These are phyloP conservation scores for Brachypodius melanocephalos DNA, from an alignment of 2,113 vertebrate genomes.

Conservation along the genomic window DNA sequence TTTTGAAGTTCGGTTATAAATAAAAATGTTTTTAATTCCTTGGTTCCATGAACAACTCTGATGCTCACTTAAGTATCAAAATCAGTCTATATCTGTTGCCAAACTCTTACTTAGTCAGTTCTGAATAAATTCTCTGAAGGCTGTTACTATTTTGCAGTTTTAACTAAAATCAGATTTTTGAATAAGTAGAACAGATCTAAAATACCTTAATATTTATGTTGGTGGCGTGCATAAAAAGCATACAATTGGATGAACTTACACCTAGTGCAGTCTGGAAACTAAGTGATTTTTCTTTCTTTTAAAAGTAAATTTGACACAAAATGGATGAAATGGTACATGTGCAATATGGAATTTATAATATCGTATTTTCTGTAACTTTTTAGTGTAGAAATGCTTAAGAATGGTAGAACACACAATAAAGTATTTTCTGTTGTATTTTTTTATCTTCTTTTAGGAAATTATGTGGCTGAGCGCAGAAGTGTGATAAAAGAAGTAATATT, in stretches of 20 bases:
- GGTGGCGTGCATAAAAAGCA: neutral
- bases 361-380: neutral
- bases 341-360: neutral
- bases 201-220: neutral
- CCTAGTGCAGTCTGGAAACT: neutral
- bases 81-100: neutral
- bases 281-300: neutral
- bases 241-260: neutral
- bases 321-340: neutral
- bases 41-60: neutral
- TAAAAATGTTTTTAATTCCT: neutral
- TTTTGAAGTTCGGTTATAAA: neutral
- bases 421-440: neutral
- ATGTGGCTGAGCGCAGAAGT: conserved; percentile 68
- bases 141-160: neutral
- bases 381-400: neutral
- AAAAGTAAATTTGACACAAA: neutral
- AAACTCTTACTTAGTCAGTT: neutral
- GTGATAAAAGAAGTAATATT: conserved; percentile 78
- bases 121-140: neutral
- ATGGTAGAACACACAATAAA: neutral
- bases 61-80: neutral
- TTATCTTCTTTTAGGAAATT: conserved; percentile 65
- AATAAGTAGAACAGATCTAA: neutral
- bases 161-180: neutral